Percentiles rank a stretch among this genome's conserved stretches.
Evolutionary conservation across 2,797 vertebrate species (phyloP).

Genomic region (Psittacula echo): DNA sequence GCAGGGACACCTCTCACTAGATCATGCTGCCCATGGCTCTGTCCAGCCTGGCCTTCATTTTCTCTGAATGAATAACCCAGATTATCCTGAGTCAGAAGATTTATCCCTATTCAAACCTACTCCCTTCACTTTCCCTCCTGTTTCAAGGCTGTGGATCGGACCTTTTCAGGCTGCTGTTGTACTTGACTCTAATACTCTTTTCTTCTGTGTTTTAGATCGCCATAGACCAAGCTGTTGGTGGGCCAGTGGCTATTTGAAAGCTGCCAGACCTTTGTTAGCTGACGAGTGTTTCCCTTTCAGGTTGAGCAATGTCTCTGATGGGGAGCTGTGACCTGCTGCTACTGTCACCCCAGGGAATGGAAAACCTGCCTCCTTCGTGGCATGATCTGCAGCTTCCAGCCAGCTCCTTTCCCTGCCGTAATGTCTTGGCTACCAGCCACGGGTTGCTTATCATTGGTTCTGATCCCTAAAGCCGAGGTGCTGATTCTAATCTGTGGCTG

Average conservation of each 20-base stretch:
- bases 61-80: not conserved
- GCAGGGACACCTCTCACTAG: not conserved
- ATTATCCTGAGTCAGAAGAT: not conserved
- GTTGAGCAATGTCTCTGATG: rapidly evolving
- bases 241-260: not conserved
- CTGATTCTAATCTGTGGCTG: constrained; percentile 66
- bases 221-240: not conserved
- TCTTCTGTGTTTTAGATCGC: not conserved
- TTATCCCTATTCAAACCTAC: not conserved
- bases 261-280: not conserved
- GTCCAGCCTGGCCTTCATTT: not conserved
- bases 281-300: not conserved
- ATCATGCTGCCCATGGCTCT: not conserved
- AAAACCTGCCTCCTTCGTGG: not conserved
- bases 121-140: rapidly evolving
- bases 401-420: not conserved
- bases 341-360: not conserved
- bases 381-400: not conserved
- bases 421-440: constrained; percentile 25
- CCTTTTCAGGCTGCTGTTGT: not conserved
- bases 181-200: not conserved
- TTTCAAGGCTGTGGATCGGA: not conserved
- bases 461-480: constrained; percentile 53
- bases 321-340: not conserved
- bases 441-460: constrained; percentile 46